Evolutionary conservation across 2,113 vertebrate species (phyloP).

Genomic region (Mobula hypostoma): DNA sequence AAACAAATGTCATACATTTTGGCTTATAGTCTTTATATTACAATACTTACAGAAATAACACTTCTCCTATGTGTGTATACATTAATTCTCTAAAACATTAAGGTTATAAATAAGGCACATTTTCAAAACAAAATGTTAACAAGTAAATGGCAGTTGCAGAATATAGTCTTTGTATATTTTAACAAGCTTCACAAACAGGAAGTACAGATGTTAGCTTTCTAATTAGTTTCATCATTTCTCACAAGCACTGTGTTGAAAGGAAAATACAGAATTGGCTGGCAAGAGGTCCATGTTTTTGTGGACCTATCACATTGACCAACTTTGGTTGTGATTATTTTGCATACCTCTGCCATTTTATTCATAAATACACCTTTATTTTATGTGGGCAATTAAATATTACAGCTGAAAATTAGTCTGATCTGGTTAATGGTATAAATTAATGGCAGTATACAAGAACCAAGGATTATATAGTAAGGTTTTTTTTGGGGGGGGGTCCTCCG

Average conservation of each 20-base stretch:
- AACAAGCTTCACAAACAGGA: background rate
- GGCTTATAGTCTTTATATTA: slow-evolving; percentile 40
- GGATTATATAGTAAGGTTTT: background rate
- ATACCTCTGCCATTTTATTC: background rate
- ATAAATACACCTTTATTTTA: background rate
- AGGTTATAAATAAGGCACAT: slow-evolving; percentile 33
- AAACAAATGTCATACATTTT: slow-evolving; percentile 35
- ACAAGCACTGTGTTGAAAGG: background rate
- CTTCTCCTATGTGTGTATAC: slow-evolving; percentile 6
- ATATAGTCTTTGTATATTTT: slow-evolving; percentile 11
- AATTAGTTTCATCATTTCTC: slow-evolving; percentile 15
- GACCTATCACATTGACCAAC: background rate
- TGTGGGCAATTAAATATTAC: background rate
- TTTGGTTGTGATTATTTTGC: background rate
- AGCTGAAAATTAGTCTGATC: background rate
- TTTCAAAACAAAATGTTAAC: slow-evolving; percentile 32
- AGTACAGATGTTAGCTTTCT: background rate
- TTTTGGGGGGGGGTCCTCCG: background rate
- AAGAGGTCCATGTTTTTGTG: background rate
- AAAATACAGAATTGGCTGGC: background rate
- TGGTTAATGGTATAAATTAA: background rate
- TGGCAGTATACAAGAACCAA: background rate
- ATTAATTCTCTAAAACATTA: slow-evolving; percentile 19
- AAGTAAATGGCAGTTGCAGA: slow-evolving; percentile 14
- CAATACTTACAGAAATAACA: slow-evolving; percentile 42